Evolutionary conservation across 1,140 invertebrate species (phyloP), one percentile per base, ranked within the genome.

Genomic region (Pseudomyrmex dendroicus): DNA sequence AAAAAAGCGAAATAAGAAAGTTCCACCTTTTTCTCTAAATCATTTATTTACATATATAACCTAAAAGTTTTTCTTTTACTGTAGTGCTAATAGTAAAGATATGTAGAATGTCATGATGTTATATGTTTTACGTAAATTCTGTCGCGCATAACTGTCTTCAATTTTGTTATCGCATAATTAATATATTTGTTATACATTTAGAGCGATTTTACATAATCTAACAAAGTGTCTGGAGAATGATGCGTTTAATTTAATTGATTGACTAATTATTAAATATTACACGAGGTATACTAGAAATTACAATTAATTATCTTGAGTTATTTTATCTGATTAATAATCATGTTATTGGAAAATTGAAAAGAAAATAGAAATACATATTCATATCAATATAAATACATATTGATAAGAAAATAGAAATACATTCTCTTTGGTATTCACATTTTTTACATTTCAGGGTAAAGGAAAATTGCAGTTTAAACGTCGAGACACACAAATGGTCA

Each of bases 181-280:
- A 35, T 35, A 35, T 1, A 35, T 7, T 35, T 35, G 35, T 35
- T 5, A 35, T 35, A 35, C 0, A 35, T 35, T 35, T 35, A 35
- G 35, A 35, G 5, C 5, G 35, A 7, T 5, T 35, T 35, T 35
- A 35, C 35, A 35, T 35, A 35, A 35, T 35, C 35, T 35, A 35
- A 35, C 35, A 35, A 35, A 35, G 5, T 35, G 35, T 35, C 0
- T 35, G 0, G 35, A 35, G 35, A 35, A 35, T 35, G 7, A 35
- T 35, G 35, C 35, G 35, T 35, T 35, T 35, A 35, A 22, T 77
- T n/a, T 15, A 13, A 20, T 48, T n/a, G 50, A 50, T 25, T 25
- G n/a, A n/a, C 22, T 70, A 80, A 80, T 78, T 70, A 78, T 78
- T 70, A 78, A 78, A 59, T 70, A 80, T 59, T 10, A 44, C 15